These are phyloP conservation scores for Heliconius ethilla DNA, from an alignment of 2,888 invertebrate genomes.

Conservation along the genomic window DNA sequence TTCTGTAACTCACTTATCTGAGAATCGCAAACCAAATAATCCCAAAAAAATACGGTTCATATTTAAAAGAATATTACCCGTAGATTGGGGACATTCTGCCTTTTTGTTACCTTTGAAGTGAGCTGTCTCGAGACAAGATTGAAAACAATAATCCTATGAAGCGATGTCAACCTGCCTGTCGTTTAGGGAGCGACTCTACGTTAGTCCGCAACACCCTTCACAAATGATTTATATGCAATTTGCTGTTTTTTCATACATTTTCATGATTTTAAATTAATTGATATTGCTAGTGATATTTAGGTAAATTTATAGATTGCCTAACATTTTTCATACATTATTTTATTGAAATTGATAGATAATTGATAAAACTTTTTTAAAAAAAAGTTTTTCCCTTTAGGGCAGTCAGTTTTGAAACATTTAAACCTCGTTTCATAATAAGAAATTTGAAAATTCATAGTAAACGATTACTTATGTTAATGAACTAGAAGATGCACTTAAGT, in stretches of 20 bases:
- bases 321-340: neutral
- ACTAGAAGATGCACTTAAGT: slow-evolving; percentile 52
- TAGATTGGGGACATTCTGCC: slow-evolving; percentile 9
- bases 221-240: slow-evolving; percentile 6
- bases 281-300: too few relatives aligned
- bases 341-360: neutral
- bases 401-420: neutral
- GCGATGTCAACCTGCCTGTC: slow-evolving; percentile 53
- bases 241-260: neutral
- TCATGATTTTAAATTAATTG: neutral
- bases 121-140: slow-evolving; percentile 44
- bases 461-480: slow-evolving; percentile 45
- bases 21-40: slow-evolving; percentile 19
- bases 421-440: neutral
- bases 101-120: slow-evolving; percentile 29
- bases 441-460: slow-evolving; percentile 19
- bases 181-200: slow-evolving; percentile 40
- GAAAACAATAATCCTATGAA: slow-evolving; percentile 54
- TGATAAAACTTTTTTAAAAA: neutral
- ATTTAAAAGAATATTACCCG: slow-evolving; percentile 22
- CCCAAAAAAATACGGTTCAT: slow-evolving; percentile 19
- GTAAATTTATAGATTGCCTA: neutral
- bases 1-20: slow-evolving; percentile 12
- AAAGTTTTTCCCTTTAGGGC: too few relatives aligned
- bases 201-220: neutral